Evolutionary conservation across 2,888 invertebrate genomes (phyloP), one percentile per base, ranked within the genome.

Genomic region (Apamea sordens): DNA sequence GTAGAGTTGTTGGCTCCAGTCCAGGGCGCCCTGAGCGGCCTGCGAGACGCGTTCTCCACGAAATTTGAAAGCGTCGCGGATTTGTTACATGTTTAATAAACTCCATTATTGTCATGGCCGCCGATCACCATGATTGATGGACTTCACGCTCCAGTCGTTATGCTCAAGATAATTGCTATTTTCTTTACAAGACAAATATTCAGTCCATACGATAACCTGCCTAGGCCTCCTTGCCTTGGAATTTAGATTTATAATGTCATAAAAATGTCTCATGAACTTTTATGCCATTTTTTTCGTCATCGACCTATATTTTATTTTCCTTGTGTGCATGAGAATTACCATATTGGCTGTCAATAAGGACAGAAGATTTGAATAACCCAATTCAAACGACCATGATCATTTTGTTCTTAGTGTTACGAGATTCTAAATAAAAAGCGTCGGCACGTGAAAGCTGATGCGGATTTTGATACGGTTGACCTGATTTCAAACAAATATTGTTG

Each of bases 61-160:
- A 90, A 91, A 91, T 93, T 92, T 89, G 92, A 93, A 92, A 93
- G 92, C 93, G 91, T 91, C 90, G 88, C 92, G 86, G 93, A 93
- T 93, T 92, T 89, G 89, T 90, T 90, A 89, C 88, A 88, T 90
- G 90, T 91, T 91, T 89, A 89, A 87, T 89, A 91, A 89, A 89
- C 80, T 82, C 85, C 84, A 88, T 88, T 89, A 89, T 84, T 86
- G 83, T 88, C 86, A 86, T 82, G 86, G 86, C 82, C 86, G 84
- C 78, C 81, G 83, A 80, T 80, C 81, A 76, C 82, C 86, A 79
- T 86, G 89, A 89, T 91, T 89, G 89, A 89, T 87, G 72, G 82
- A 80, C 77, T 86, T 73, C 84, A 85, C 84, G 88, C 79, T 82
- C 69, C 86, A 79, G 79, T 82, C 83, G 84, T 47, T 84, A 32